A percentile compares a stretch with the other conserved stretches of the same genome.
Evolutionary conservation across 2,888 invertebrate genomes (phyloP).

Genomic region (Drosophila parthenogenetica): DNA sequence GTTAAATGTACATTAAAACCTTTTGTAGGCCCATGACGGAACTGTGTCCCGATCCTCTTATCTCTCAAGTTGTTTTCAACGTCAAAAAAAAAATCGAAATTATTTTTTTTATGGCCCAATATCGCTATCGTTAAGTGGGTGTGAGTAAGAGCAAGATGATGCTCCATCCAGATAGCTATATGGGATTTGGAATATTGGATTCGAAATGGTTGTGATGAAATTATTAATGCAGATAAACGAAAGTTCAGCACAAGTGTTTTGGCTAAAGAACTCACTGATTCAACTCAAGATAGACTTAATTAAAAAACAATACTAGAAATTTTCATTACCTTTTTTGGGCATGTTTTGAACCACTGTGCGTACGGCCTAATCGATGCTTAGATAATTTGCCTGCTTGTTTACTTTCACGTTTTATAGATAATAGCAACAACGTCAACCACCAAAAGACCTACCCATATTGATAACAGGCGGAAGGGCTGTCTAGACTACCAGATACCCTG

Average conservation of each 20-base stretch:
- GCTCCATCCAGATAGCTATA: slow-evolving; percentile 14
- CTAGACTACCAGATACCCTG: slow-evolving; percentile 6
- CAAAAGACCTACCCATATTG: slow-evolving; percentile 58
- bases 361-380: slow-evolving; percentile 66
- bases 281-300: background rate
- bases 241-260: slow-evolving; percentile 23
- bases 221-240: background rate
- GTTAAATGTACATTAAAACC: slow-evolving; percentile 79
- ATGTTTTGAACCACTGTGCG: slow-evolving; percentile 19
- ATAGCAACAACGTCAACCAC: slow-evolving; percentile 50
- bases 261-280: background rate
- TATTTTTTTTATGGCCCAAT: slow-evolving; percentile 49
- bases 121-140: slow-evolving; percentile 11
- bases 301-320: background rate
- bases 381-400: slow-evolving; percentile 75
- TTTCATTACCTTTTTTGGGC: background rate
- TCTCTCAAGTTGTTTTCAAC: slow-evolving; percentile 53
- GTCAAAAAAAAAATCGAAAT: slow-evolving; percentile 50
- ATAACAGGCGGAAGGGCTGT: slow-evolving; percentile 41
- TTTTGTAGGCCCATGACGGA: slow-evolving; percentile 49
- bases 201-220: background rate
- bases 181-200: background rate
- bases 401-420: slow-evolving; percentile 74
- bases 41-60: slow-evolving; percentile 42
- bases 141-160: slow-evolving; percentile 28